Evolutionary conservation across 2,888 invertebrate species (phyloP), one percentile per base, ranked within the genome.

Genomic region (Eilema depressum): DNA sequence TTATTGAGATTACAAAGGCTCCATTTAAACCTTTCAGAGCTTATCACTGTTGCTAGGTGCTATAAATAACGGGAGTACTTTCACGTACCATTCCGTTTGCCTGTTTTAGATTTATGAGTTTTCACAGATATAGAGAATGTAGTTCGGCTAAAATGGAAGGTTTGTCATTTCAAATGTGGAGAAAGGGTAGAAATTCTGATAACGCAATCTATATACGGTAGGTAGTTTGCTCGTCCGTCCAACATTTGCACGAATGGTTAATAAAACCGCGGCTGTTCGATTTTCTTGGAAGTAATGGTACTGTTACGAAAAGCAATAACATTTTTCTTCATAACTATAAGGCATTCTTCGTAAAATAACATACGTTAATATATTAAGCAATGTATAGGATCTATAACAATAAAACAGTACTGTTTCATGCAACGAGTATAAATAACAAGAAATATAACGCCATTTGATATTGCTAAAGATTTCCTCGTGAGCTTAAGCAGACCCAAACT

Each of bases 1-100:
- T 84, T 84, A 83, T 80, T 81, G 82, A 77, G 83, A 82, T 82
- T 82, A 82, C 83, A 82, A 86, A 81, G 83, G 81, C 76, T 77
- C 76, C 67, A 25, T 68, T 70, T 74, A 76, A 82, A 33, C 78
- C 75, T 75, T 79, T 79, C 23, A 73, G 76, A 64, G 74, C 77
- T 83, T 84, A 85, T 84, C 82, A 75, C 69, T 28, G 70, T 66
- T 73, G 62, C 73, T 75, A 78, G 70, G 71, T 69, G 76, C 75
- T 80, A 82, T 87, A 87, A 84, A 86, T 85, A 83, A 83, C 71
- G 56, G 14, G 75, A 67, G 75, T 71, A 67, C 67, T 67, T 73
- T 74, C 47, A 60, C 65, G 76, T 74, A 81, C 74, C 70, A 78
- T 72, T 79, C 72, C 76, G 75, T 78, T 75, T 69, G 33, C 66